Base-by-base conservation (phyloP, 1,140 invertebrate species). In the Scaptomyza hsui region DNA sequence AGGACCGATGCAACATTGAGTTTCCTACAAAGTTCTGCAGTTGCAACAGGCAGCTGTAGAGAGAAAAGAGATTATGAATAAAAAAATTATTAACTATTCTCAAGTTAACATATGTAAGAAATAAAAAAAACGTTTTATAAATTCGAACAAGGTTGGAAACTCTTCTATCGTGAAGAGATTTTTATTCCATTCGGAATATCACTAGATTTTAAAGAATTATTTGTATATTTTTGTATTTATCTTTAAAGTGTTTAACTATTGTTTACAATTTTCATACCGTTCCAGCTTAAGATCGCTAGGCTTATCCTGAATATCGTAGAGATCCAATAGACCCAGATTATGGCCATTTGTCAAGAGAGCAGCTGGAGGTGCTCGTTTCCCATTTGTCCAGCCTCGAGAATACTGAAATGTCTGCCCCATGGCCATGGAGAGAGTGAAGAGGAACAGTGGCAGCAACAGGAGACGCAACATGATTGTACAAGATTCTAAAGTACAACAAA, bases 311-410 rank as follows among this genome's bases (percentile, higher is more conserved):
- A 65, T 24, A 71, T 70, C 89, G 45, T 62, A 91, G 9, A 71
- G 75, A 77, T 88, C 89, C 72, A 61, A 70, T 7, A 52, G 85
- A 55, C 65, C 62, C 45, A 21, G 88, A 77, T 44, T 77, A 4
- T 86, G 81, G 0, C 42, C 70, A 62, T 63, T 74, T 51, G 32
- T 42, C 18, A 89, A 10, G 3, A 79, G 42, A 0, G 68, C 29
- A 4, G 77, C 41, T n/a, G 41, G 49, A 9, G 92, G 89, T n/a
- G 93, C 91, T 1, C 94, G 81, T 65, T 95, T 95, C 3, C 95
- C 95, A 78, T 95, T 95, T 29, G 94, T 95, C 95, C 95, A 96
- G n/a, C 95, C 95, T 0, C 93, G 91, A 32, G 94, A 95, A 82
- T 95, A 95, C 75, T 95, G 95, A 90, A 95, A 95, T 0, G 94